Evolutionary conservation across 2,888 invertebrate genomes (phyloP).

Genomic region (Hypercompe scribonia): DNA sequence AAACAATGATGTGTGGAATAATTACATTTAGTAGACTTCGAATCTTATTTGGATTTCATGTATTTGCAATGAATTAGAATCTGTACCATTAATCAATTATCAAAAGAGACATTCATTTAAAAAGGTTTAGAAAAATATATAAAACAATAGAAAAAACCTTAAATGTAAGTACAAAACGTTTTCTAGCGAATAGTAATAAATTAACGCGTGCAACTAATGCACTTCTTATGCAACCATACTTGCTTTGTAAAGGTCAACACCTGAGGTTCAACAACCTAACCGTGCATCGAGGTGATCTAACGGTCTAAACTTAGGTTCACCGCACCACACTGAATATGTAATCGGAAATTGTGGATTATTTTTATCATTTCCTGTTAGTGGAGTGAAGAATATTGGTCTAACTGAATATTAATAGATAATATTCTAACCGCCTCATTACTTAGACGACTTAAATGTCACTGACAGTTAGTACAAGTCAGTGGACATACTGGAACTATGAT

Average conservation of each 20-base stretch:
- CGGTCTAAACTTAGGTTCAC: conserved; percentile 1
- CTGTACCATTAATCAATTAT: no score
- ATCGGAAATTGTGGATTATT: neutral
- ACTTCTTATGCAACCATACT: conserved; percentile 42
- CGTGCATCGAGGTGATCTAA: conserved; percentile 44
- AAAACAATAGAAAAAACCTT: no score
- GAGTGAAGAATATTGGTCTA: neutral
- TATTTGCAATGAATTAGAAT: no score
- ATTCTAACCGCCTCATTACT: neutral
- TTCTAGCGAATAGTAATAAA: neutral
- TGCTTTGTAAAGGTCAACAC: conserved; percentile 51
- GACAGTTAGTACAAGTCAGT: neutral
- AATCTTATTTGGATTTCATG: no score
- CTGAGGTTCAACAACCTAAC: conserved; percentile 46
- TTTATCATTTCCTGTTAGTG: neutral
- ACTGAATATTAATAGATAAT: neutral
- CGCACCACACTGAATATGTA: neutral
- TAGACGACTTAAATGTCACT: neutral
- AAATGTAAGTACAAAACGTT: neutral
- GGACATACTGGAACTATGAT: neutral
- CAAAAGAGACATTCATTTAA: no score
- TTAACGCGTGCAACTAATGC: conserved; percentile 23
- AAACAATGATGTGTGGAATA: no score
- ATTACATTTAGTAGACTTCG: no score
- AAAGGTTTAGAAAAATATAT: no score